Conservation (phyloP, 2,888 invertebrate species). For the Temnothorax ravouxi region DNA sequence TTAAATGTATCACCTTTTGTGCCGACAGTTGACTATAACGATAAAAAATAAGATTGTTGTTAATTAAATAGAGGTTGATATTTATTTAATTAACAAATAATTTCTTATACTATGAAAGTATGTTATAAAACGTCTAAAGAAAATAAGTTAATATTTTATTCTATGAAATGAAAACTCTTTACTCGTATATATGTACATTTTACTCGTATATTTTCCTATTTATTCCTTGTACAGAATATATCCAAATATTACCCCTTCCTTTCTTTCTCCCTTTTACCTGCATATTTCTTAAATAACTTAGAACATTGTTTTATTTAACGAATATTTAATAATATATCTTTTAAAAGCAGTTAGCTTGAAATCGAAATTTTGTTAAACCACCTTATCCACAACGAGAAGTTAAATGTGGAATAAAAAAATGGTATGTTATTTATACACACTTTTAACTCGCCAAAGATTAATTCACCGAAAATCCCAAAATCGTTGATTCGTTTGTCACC, state of each 20-base stretch:
- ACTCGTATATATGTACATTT: background rate
- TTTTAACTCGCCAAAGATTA: background rate
- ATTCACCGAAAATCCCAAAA: background rate
- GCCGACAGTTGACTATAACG: background rate
- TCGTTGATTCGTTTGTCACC: background rate
- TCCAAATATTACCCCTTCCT: background rate
- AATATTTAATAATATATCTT: slow-evolving; percentile 10
- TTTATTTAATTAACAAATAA: slow-evolving; percentile 6
- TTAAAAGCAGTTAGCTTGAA: background rate
- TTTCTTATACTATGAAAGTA: background rate
- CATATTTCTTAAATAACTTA: background rate
- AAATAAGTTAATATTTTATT: background rate
- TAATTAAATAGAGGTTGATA: too few species aligned
- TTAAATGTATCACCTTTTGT: background rate
- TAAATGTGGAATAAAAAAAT: background rate
- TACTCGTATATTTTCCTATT: background rate
- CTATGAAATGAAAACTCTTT: background rate
- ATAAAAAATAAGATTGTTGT: slow-evolving; percentile 4
- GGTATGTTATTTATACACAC: background rate
- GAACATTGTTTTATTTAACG: background rate
- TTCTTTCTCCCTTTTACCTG: background rate
- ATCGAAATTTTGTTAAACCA: background rate
- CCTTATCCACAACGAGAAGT: background rate
- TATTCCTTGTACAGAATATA: background rate
- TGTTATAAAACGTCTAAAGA: background rate